These are phyloP conservation scores for Brachionus plicatilis DNA, from an alignment of 1,140 invertebrate genomes.

Conservation along the genomic window DNA sequence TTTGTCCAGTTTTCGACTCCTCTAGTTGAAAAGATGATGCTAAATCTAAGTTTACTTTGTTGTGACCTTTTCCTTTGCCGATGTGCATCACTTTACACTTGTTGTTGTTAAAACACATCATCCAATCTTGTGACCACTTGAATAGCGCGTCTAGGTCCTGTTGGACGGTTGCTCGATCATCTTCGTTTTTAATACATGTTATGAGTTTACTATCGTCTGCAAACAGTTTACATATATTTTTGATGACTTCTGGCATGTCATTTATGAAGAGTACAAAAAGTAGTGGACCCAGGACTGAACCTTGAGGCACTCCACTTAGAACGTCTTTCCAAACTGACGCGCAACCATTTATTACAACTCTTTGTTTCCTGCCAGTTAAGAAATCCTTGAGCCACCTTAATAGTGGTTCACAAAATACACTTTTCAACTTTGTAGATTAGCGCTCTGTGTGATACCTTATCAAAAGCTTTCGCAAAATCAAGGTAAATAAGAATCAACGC, in stretches of 20 bases:
- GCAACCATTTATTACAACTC: conserved; percentile 40
- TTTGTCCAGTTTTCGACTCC: too few species aligned
- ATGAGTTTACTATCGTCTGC: conserved; percentile 9
- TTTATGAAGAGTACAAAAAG: conserved; percentile 29
- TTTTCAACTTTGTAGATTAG: conserved; percentile 40
- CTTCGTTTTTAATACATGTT: not conserved
- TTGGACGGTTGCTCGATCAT: not conserved
- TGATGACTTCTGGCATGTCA: conserved; percentile 40
- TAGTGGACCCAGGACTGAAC: conserved; percentile 43
- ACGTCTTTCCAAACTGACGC: conserved; percentile 38
- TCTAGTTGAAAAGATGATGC: too few species aligned
- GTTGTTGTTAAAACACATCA: not conserved
- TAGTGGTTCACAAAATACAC: conserved; percentile 13
- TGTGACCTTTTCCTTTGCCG: not conserved
- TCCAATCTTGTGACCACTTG: not conserved
- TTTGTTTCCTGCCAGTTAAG: conserved; percentile 4
- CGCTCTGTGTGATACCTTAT: conserved; percentile 40
- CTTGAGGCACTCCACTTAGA: conserved; percentile 43
- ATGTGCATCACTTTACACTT: not conserved
- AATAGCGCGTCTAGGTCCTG: not conserved
- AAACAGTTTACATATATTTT: conserved; percentile 40
- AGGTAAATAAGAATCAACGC: conserved; percentile 40
- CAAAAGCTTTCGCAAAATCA: conserved; percentile 43
- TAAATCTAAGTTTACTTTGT: too few species aligned
- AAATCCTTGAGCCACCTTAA: conserved; percentile 41